Evolutionary conservation across 2,113 vertebrate species (phyloP).

Genomic region (Cromileptes altivelis): DNA sequence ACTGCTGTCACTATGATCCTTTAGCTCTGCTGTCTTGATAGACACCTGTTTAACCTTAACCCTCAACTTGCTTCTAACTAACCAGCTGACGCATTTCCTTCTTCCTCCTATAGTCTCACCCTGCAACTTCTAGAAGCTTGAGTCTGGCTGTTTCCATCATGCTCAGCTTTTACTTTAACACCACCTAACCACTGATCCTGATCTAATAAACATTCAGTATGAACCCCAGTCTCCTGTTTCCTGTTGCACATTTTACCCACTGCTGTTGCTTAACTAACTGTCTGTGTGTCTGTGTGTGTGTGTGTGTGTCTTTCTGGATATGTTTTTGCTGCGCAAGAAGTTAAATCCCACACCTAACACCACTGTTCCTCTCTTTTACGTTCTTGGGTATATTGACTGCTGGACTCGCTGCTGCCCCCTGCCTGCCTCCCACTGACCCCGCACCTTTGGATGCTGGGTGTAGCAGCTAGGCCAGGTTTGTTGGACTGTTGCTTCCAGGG

Average conservation of each 20-base stretch:
- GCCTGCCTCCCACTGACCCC: constrained; percentile 70
- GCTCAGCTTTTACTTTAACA: constrained; percentile 11
- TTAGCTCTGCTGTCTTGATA: not conserved
- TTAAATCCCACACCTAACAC: constrained; percentile 75
- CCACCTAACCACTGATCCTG: not conserved
- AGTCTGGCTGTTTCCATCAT: constrained; percentile 5
- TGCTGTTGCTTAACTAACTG: constrained; percentile 11
- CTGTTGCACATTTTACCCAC: constrained; percentile 18
- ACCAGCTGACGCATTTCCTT: not conserved
- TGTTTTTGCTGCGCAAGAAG: constrained; percentile 20
- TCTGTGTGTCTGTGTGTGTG: not conserved
- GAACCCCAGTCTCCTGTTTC: constrained; percentile 23
- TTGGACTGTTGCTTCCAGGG: constrained; percentile 72
- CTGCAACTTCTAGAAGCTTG: constrained; percentile 24
- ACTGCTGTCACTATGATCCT: not conserved
- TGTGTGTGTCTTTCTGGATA: not conserved
- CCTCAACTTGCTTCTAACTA: not conserved
- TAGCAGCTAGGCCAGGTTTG: constrained; percentile 88
- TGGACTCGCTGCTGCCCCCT: constrained; percentile 78
- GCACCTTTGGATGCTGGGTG: constrained; percentile 79
- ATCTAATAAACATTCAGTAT: constrained; percentile 3
- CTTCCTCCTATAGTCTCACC: not conserved
- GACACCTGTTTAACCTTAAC: not conserved
- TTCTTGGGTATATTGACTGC: constrained; percentile 60
- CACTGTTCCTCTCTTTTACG: constrained; percentile 80